A percentile compares a stretch with the other conserved stretches of the same genome.
phyloP scores from a whole-genome alignment of 2,113 vertebrate genomes.

The Rissa tridactyla region DNA sequence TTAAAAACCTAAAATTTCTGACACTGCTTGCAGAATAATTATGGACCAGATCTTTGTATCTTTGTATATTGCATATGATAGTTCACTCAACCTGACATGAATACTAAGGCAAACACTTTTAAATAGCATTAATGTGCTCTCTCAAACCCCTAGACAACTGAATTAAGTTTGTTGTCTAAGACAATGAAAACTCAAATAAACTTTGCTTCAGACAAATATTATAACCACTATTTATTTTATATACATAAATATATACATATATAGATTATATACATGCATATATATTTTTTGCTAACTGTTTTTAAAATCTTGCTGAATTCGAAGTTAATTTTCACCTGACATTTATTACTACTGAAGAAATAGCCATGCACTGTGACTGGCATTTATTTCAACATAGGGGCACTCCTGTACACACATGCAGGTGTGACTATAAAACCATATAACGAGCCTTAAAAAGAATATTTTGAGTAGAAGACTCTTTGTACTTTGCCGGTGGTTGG shows the following conservation, averaged over 20 bases:
- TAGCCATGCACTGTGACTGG: background rate
- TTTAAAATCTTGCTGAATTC: background rate
- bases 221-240: background rate
- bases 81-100: background rate
- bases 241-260: no score
- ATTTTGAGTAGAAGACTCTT: background rate
- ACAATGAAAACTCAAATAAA: background rate
- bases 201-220: background rate
- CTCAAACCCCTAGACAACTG: background rate
- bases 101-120: background rate
- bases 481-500: background rate
- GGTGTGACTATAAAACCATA: background rate
- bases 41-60: background rate
- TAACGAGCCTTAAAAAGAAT: background rate
- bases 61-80: background rate
- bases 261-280: fast-evolving
- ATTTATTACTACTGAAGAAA: background rate
- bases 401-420: background rate
- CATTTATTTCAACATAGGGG: background rate
- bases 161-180: background rate
- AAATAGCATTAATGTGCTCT: background rate
- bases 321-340: background rate
- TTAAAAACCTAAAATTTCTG: background rate
- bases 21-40: background rate
- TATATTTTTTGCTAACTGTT: background rate